Conservation (phyloP, 2,113 vertebrate genomes). For the Columba livia region DNA sequence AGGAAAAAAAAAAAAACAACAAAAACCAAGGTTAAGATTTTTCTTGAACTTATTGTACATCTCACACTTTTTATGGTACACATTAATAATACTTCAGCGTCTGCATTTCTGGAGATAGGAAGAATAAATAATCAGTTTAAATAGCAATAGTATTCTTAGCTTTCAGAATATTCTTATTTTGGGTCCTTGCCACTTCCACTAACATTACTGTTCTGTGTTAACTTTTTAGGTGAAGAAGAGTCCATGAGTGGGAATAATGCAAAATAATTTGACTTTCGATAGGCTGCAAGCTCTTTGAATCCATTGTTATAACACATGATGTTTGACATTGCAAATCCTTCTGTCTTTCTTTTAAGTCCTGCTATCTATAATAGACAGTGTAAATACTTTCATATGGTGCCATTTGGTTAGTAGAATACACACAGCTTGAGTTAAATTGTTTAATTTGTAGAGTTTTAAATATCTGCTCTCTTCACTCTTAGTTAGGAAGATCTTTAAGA, state of each 20-base stretch:
- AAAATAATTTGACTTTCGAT: constrained; percentile 22
- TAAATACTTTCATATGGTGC: not conserved
- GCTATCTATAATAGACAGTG: not conserved
- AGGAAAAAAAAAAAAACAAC: not conserved
- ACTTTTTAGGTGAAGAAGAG: not conserved
- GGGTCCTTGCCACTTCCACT: not conserved
- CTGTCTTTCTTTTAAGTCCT: not conserved
- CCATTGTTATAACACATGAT: not conserved
- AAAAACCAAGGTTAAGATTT: constrained; percentile 2
- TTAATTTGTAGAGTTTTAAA: not conserved
- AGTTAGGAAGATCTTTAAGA: not conserved
- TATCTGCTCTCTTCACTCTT: not conserved
- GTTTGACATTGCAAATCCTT: not conserved
- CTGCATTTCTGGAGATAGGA: not conserved
- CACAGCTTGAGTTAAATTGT: not conserved
- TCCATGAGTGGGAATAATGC: not conserved
- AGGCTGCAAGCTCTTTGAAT: not conserved
- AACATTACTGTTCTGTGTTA: not conserved
- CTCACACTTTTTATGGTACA: not conserved
- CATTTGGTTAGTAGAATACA: not conserved
- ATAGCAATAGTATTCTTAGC: not conserved
- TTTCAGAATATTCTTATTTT: not conserved
- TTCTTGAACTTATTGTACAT: not conserved
- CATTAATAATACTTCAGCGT: not conserved
- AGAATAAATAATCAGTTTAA: not conserved